Evolutionary conservation across 2,113 vertebrate species (phyloP).

Genomic region (Bubo blakistoni): DNA sequence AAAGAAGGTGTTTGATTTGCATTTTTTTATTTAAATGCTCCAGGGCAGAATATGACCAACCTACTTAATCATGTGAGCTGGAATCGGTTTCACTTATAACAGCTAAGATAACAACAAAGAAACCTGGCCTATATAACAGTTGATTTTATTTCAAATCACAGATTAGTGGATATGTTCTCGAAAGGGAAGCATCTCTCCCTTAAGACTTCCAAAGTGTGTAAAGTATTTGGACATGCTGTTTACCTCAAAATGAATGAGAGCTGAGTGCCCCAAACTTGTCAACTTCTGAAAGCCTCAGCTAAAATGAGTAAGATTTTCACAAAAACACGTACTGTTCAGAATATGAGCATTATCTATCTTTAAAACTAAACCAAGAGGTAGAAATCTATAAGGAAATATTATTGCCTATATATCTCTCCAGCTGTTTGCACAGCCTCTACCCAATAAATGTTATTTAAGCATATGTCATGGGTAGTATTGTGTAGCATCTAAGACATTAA

Average conservation of each 20-base stretch:
- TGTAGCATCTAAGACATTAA: background rate
- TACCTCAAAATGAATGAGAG: background rate
- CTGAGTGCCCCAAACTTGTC: background rate
- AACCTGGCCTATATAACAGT: background rate
- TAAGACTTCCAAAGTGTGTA: background rate
- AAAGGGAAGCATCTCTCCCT: background rate
- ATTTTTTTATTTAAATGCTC: background rate
- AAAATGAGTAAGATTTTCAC: background rate
- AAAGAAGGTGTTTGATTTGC: background rate
- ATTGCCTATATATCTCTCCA: background rate
- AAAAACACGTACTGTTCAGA: background rate
- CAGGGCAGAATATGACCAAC: conserved; percentile 4
- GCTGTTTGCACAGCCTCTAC: background rate
- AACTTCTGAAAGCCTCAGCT: background rate
- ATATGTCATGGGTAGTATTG: background rate
- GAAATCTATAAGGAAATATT: background rate
- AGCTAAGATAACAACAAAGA: conserved; percentile 1
- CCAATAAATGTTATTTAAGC: background rate
- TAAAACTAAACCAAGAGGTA: background rate
- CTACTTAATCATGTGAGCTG: background rate
- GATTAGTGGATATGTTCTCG: background rate
- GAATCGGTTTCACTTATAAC: conserved; percentile 5
- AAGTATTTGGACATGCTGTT: background rate
- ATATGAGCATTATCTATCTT: background rate
- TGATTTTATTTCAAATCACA: background rate